Conservation (phyloP, 2,797 vertebrate genomes). For the Muraenolepis orangiensis region DNA sequence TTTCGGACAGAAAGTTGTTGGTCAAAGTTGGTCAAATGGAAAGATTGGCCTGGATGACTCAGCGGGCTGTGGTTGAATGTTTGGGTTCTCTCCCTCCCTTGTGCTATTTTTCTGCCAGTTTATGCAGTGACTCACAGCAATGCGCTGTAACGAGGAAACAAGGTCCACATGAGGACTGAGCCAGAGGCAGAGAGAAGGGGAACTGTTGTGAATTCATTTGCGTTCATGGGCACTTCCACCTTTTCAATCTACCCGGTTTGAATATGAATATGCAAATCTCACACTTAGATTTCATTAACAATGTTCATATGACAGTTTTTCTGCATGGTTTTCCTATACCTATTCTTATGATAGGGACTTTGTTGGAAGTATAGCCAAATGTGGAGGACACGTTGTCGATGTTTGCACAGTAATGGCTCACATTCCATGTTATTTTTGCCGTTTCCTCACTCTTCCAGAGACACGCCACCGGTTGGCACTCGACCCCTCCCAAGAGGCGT, state of each 20-base stretch:
- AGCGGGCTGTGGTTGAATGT: background rate
- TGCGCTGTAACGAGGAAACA: background rate
- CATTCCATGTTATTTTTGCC: background rate
- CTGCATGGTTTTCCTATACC: background rate
- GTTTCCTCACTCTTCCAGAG: background rate
- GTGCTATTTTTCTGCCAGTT: background rate
- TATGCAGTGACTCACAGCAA: background rate
- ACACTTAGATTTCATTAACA: background rate
- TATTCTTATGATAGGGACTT: background rate
- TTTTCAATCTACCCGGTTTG: too few relatives aligned
- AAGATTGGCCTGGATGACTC: background rate
- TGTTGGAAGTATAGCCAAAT: background rate
- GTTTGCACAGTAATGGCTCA: background rate
- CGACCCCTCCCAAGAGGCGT: background rate
- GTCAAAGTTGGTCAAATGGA: background rate
- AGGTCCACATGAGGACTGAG: background rate
- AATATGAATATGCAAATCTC: background rate
- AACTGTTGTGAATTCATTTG: background rate
- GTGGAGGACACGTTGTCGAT: background rate
- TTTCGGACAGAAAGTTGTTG: background rate
- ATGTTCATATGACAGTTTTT: background rate
- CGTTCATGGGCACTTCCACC: too few relatives aligned
- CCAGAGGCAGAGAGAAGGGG: background rate
- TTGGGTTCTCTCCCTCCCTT: background rate
- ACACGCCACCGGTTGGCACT: background rate